Evolutionary conservation across 2,888 invertebrate species (phyloP), one percentile per base, ranked within the genome.

Genomic region (Drosophila percnosoma): DNA sequence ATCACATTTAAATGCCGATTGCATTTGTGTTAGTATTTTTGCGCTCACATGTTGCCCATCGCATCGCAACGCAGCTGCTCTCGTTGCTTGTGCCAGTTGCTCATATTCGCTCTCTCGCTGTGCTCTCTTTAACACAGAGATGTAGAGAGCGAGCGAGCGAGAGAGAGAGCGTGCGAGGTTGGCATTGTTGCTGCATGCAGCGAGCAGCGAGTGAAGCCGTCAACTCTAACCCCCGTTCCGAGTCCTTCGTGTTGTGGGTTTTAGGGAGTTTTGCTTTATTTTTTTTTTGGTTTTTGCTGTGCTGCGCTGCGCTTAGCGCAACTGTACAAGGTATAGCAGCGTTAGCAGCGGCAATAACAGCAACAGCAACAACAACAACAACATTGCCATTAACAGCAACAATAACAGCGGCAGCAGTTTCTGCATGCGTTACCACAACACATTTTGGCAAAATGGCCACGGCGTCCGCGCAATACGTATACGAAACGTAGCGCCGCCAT

Each of bases 401-500:
- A 75, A 48, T 61, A 73, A 69, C 55, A 71, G 54, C 29, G 62
- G 45, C 27, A 42, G 63, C 40, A 42, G 63, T 67, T 76, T 70
- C 27, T 78, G 83, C 82, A 82, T 86, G 86, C 82, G 84, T 86
- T 86, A 83, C 70, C 74, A 70, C 71, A 83, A 76, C 73, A 82
- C 66, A 82, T 84, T 59, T 84, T 76, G 70, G 36, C 75, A 82
- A 82, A 84, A 84, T 82, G 84, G 83, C 85, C 61, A 85, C 85
- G 78, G 87, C 81, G 87, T 87, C 87, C 81, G 87, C 85, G 80
- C 84, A 87, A 83, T 85, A 87, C 75, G 87, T 87, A 86, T 87
- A 86, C 87, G 85, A 78, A 80, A 85, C 73, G 83, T 84, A 68
- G 75, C 54, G 45, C 76, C 82, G 78, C 69, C 80, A 83, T 42